Base-by-base conservation (phyloP, 1,140 invertebrate species). In the Mylabris phalerata region DNA sequence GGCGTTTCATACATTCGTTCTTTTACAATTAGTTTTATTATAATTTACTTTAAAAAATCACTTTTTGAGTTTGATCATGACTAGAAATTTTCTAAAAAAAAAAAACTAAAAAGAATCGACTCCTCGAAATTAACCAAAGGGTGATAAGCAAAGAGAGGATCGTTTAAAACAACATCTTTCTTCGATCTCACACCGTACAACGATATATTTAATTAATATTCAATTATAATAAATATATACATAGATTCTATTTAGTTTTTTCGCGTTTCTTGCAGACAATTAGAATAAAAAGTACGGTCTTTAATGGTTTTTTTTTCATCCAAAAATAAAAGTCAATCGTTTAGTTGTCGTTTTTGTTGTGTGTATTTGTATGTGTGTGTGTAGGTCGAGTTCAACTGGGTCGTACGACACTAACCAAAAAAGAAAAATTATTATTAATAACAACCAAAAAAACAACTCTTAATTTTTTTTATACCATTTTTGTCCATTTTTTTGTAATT, bases 161-260 rank as follows among this genome's bases (percentile, higher is more conserved):
- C 60, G 61, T 71, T 72, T 72, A 67, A 72, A 67, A 72, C 69
- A 72, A 68, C 69, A 69, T 70, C 19, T 70, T 72, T 32, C 7
- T 32, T 32, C 11, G 6, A 40, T 40, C 11, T 72, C 71, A 72
- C 71, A 72, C 71, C 71, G 71, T 72, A 72, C 71, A 72, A 71
- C 71, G 68, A 70, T 69, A 71, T 71, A 71, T 71, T 19, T 32
- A 32, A 32, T 32, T 7, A 32, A 32, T 69, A 68, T 67, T 69
- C 64, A 68, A 60, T 60, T 67, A 65, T 72, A 68, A 71, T 72
- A 71, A 72, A 71, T 72, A 72, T 72, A 65, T 71, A 72, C 67
- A 68, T 68, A 54, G 32, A 66, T 66, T 67, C 61, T 65, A 65
- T 63, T 54, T 42, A 4, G 4, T 42, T 42, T 10, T 11, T n/a